Evolutionary conservation across 2,888 invertebrate genomes (phyloP).

Genomic region (Chymomyza procnemis): DNA sequence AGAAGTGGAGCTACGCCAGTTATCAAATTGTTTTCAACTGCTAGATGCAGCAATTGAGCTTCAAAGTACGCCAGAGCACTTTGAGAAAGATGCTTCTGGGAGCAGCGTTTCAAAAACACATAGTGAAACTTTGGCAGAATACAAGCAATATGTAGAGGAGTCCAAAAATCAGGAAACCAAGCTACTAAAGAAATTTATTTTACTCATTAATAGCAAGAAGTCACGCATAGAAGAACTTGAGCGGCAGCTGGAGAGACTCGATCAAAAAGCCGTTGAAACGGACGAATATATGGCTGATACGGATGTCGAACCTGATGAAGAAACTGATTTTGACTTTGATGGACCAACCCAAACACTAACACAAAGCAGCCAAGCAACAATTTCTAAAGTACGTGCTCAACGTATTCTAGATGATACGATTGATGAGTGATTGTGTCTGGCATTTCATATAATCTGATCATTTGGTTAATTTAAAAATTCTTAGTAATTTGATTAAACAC

Average conservation of each 20-base stretch:
- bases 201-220: slow-evolving; percentile 70
- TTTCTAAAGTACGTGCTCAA: background rate
- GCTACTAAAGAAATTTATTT: slow-evolving; percentile 60
- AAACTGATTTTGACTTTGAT: slow-evolving; percentile 25
- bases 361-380: slow-evolving; percentile 2
- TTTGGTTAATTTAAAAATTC: no score
- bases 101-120: slow-evolving; percentile 9
- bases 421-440: background rate
- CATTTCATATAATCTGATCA: background rate
- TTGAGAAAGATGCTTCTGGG: background rate
- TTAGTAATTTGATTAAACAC: no score
- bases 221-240: slow-evolving; percentile 64
- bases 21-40: slow-evolving; percentile 36
- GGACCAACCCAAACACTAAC: slow-evolving; percentile 31
- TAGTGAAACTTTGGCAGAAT: slow-evolving; percentile 30
- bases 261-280: background rate
- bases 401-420: background rate
- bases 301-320: slow-evolving; percentile 3
- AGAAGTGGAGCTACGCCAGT: slow-evolving; percentile 45
- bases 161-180: slow-evolving; percentile 46
- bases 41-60: slow-evolving; percentile 54
- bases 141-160: slow-evolving; percentile 54
- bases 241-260: slow-evolving; percentile 21
- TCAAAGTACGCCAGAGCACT: slow-evolving; percentile 8
- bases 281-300: slow-evolving; percentile 2